Evolutionary conservation across 2,113 vertebrate species (phyloP), one percentile per base, ranked within the genome.

Genomic region (Capreolus pygargus): DNA sequence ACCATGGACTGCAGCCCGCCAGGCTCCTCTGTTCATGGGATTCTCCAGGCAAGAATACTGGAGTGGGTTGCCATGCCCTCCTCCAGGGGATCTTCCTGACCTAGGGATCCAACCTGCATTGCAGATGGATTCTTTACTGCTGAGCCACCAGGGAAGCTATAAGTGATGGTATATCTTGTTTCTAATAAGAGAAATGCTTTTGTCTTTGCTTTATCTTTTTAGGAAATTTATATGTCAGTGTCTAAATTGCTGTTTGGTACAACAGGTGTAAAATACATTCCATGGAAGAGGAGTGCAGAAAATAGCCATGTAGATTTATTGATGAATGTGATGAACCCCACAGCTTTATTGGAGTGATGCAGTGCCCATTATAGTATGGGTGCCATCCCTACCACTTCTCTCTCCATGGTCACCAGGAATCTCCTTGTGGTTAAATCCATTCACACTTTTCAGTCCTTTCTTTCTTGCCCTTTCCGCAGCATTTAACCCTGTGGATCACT

Each of bases 141-240:
- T 39, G 67, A 70, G 67, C 67, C 67, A 70, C 67, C n/a, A 23
- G 5, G n/a, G 67, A 70, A 39, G 67, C 55, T 93, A 21, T n/a
- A 92, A 86, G 82, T 96, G 58, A 82, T 91, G 58, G 86, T 94
- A 61, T 92, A 74, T 96, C 86, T 74, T 91, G 83, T 97, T 98
- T 96, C 90, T 95, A 92, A 45, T 95, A 95, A 94, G 89, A 30
- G 85, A 83, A 91, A 23, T 23, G 3, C 55, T 79, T 85, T 43
- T 97, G 78, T 94, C 61, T 92, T 89, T 95, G 50, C 43, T 76
- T 94, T 97, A 61, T 95, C 50, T 91, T 91, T 64, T 93, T 96
- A 90, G 94, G 57, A 74, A 88, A 60, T 96, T 84, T 93, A 23
- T 7, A n/a, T 91, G 84, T 96, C 94, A 39, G 50, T 95, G 55